Evolutionary conservation across 2,888 invertebrate genomes (phyloP).

Genomic region (Dichetophora obliterata): DNA sequence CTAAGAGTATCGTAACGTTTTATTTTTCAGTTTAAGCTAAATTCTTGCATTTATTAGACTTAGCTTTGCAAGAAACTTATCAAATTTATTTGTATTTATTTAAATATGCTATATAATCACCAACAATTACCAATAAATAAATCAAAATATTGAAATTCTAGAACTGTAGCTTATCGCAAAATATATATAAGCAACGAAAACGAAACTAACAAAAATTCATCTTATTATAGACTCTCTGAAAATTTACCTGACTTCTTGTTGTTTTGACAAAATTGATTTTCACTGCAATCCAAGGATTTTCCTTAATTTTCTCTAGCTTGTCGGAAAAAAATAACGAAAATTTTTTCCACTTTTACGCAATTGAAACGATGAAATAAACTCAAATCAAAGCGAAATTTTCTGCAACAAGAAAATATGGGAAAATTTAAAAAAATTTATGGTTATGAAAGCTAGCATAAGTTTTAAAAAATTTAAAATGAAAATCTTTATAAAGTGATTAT

Average conservation of each 20-base stretch:
- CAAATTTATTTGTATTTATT: too few species aligned
- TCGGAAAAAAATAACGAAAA: not conserved
- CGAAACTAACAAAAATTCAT: not conserved
- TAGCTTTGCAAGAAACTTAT: too few species aligned
- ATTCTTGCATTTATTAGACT: too few species aligned
- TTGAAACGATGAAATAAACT: not conserved
- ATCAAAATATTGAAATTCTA: constrained; percentile 4
- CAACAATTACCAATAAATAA: constrained; percentile 13
- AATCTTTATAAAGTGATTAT: not conserved
- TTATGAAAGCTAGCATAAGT: too few species aligned
- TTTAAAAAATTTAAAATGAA: not conserved
- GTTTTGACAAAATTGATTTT: not conserved
- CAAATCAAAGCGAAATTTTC: constrained; percentile 5
- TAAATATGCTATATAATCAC: too few species aligned
- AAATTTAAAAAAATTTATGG: not conserved
- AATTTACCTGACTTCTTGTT: constrained; percentile 1
- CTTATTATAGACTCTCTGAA: not conserved
- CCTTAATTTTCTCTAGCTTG: not conserved
- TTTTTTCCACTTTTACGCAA: not conserved
- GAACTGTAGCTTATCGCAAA: constrained; percentile 1
- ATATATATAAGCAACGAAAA: not conserved
- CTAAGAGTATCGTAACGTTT: too few species aligned
- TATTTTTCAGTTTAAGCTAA: too few species aligned
- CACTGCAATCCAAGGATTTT: too few species aligned
- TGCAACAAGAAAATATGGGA: not conserved